Conservation (phyloP, 2,113 vertebrate species). For the Ptychochromis oligacanthus region DNA sequence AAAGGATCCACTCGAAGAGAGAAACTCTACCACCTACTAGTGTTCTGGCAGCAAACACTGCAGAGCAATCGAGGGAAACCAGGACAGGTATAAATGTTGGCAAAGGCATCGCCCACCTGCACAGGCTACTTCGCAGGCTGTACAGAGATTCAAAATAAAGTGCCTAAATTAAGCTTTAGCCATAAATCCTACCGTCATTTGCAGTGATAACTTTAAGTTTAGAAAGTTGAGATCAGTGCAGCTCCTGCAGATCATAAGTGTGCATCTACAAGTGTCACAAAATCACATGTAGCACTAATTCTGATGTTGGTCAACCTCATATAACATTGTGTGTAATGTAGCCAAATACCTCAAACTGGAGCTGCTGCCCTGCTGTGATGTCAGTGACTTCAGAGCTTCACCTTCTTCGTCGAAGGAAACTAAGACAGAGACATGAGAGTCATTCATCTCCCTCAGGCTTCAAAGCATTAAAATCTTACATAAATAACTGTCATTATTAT, state of each 20-base stretch:
- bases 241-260: not conserved
- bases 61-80: too few relatives aligned
- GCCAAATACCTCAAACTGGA: not conserved
- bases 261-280: not conserved
- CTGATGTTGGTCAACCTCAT: not conserved
- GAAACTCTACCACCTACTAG: too few relatives aligned
- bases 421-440: not conserved
- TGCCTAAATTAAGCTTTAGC: not conserved
- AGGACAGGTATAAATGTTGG: too few relatives aligned
- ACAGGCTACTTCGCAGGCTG: not conserved
- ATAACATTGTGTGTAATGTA: not conserved
- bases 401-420: not conserved
- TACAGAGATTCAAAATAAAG: not conserved
- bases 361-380: not conserved
- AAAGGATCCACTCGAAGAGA: too few relatives aligned
- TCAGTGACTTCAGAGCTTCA: not conserved
- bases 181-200: not conserved
- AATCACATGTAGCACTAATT: rapidly evolving
- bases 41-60: too few relatives aligned
- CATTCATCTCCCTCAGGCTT: not conserved
- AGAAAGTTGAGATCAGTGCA: not conserved
- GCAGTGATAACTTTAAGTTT: too few relatives aligned
- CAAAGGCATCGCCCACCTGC: too few relatives aligned
- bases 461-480: not conserved
- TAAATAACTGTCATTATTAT: not conserved